Evolutionary conservation across 2,113 vertebrate genomes (phyloP), one percentile per base, ranked within the genome.

Genomic region (Zosterops pallidus): DNA sequence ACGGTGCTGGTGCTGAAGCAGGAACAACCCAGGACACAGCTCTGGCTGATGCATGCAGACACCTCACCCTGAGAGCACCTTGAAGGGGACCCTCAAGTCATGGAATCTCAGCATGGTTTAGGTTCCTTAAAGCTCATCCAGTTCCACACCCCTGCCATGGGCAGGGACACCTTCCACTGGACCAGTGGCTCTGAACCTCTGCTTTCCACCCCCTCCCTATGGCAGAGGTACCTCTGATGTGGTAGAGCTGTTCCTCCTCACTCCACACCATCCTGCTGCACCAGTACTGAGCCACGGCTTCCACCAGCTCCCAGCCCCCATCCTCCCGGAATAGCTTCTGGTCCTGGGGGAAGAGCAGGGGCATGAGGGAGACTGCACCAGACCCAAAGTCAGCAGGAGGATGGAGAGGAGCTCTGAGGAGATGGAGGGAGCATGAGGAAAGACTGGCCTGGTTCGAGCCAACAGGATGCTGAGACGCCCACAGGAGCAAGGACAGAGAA

Each of bases 211-310:
- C 65, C 74, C 11, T 11, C 25, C 14, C 62, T 9, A 11, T 0
- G 2, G 62, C 67, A 57, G 55, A 44, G 26, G 89, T 94, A 99
- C 99, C 99, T 92, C 87, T 97, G 81, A 99, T 97, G 91, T 99
- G 98, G 94, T 99, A 99, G 70, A 96, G 95, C 50, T 98, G 96
- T 46, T 99, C 98, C 33, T 96, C 95, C 1, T 97, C 67, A 9
- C 93, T 98, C 99, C 99, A 99, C 52, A 97, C 98, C 20, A 98
- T 99, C 52, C 99, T 98, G 88, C 99, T 99, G 93, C 98, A 98
- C 99, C 99, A 99, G 87, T 99, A 99, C 92, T 98, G 98, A 17
- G 99, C 99, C 88, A 99, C 98, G 0, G 98, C 98, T 22, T 92
- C 94, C 64, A 99, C 98, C 95, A 99, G 98, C 12, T 98, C 95